Evolutionary conservation across 2,888 invertebrate species (phyloP), one percentile per base, ranked within the genome.

Genomic region (Meloe dianella): DNA sequence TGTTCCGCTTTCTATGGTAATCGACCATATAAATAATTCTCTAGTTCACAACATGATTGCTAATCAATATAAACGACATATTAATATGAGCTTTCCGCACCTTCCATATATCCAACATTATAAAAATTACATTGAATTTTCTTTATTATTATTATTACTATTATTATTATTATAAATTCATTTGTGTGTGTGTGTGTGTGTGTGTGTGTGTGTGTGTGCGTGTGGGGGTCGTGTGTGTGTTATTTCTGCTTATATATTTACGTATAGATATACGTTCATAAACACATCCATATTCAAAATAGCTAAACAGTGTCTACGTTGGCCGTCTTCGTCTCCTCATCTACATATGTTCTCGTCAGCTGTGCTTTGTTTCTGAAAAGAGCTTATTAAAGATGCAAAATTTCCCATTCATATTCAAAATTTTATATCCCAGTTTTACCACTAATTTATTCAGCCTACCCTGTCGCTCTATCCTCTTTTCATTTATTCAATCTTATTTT

Each of bases 381-480:
- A 88, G 87, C 90, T 91, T 89, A 91, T 92, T 91, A 91, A 88
- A 88, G 88, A 92, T 92, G 91, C 91, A 91, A 92, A 92, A 91
- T 90, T 89, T 89, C 88, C 91, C 90, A 92, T 92, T 92, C 92
- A 92, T 92, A 92, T 92, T 92, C 92, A 91, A 92, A 92, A 92
- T 92, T 92, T 92, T 91, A 91, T 91, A 91, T 91, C 91, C 89
- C 89, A 83, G 87, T 87, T 88, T 88, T 88, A 87, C 85, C 87
- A 89, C 90, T 91, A 91, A 91, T 91, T 91, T 91, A 91, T 91
- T 90, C 91, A 84, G 83, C 85, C 84, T 82, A 82, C 80, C 78
- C 75, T 75, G 71, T 66, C 67, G 47, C 67, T 54, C 68, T 64
- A 58, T 63, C 68, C 72, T 74, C 73, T 75, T 73, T 75, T 76